These are phyloP conservation scores for Leucoma salicis DNA, from an alignment of 2,888 invertebrate genomes.

Conservation along the genomic window DNA sequence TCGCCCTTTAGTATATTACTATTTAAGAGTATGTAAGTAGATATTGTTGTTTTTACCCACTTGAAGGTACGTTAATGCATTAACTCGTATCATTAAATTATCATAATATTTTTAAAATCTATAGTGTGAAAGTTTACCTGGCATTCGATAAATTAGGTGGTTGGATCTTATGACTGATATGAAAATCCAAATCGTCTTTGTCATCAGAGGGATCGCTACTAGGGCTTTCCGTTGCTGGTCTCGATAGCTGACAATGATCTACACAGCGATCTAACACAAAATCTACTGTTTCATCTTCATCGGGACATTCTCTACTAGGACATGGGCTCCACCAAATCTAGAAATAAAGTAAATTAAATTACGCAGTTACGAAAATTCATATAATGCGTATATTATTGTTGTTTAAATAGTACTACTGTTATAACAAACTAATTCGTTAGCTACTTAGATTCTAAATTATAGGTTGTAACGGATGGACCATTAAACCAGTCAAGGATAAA, in stretches of 20 bases:
- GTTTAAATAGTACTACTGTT: no score
- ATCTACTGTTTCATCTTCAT: constrained; percentile 87
- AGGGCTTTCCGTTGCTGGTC: constrained; percentile 62
- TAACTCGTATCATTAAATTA: no score
- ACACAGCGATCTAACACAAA: constrained; percentile 87
- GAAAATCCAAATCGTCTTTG: constrained; percentile 76
- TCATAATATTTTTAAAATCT: no score
- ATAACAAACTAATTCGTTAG: no score
- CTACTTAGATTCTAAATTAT: constrained; percentile 14
- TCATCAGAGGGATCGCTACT: constrained; percentile 69
- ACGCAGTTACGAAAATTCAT: no score
- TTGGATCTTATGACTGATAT: constrained; percentile 75
- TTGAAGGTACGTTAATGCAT: no score
- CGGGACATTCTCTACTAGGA: constrained; percentile 89
- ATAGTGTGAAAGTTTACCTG: no score
- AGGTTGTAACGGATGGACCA: constrained; percentile 24
- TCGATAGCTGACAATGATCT: constrained; percentile 85
- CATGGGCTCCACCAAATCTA: constrained; percentile 93
- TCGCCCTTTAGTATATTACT: no score
- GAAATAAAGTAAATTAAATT: constrained; percentile 10
- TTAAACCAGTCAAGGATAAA: constrained; percentile 38
- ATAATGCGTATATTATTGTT: no score
- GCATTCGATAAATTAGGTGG: constrained; percentile 64
- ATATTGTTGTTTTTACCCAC: no score
- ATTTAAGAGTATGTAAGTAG: no score